Base-by-base conservation (phyloP, 2,113 vertebrate species). In the Rostratula benghalensis region DNA sequence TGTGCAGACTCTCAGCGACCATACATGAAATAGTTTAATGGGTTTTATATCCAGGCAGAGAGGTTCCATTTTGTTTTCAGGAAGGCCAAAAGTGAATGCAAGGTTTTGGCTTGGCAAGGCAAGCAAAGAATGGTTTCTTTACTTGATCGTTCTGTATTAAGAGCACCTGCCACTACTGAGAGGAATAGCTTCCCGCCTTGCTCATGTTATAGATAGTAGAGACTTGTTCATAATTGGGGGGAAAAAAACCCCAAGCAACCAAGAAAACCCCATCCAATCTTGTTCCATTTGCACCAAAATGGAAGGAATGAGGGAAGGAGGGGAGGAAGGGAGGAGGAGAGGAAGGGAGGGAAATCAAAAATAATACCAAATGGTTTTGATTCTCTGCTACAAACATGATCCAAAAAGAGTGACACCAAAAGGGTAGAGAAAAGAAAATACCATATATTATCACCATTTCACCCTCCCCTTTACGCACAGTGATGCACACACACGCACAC, bases 1-100 rank as follows among this genome's bases (percentile, higher is more conserved):
- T 2, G 0, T 28, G 43, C 46, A 83, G 31, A 5, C 22, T 7
- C 30, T 33, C 21, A 67, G 27, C 0, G 1, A 45, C 37, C 37
- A 18, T 7, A 64, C 75, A 23, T 8, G 3, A 50, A 81, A 41
- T 3, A 12, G 14, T 65, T 51, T 21, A 7, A 18, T 12, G 46
- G 50, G 0, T 23, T 81, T 89, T 33, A 39, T 23, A 50, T 6
- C n/a, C 23, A 19, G 3, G 30, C 4, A 46, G 30, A 68, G 45
- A 81, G 17, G 22, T 63, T 21, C 17, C 57, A 12, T 3, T 73
- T 45, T 7, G 22, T 13, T 81, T 89, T 1, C n/a, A 3, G 70
- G 41, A 31, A 74, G 35, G 22, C 1, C 61, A 50, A 81, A 81
- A 54, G 45, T 0, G 1, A 43, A 46, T 21, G 68, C 6, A 57